A percentile compares a stretch with the other conserved stretches of the same genome.
Conservation (phyloP, 2,888 invertebrate genomes). For the Biston betularia region DNA sequence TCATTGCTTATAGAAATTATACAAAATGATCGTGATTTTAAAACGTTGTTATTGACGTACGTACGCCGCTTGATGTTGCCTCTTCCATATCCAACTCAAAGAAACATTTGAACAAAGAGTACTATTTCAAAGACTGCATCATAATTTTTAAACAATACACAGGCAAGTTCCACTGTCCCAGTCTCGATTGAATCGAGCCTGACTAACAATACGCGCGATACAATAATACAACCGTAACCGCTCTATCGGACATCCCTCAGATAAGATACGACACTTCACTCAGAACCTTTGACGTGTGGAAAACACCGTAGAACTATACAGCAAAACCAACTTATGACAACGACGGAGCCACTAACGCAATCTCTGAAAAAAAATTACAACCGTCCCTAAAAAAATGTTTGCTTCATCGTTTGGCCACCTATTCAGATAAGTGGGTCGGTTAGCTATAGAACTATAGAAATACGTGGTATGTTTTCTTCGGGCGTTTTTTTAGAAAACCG, state of each 20-base stretch:
- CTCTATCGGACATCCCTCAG: slow-evolving; percentile 67
- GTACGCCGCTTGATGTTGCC: too few species aligned
- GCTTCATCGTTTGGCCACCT: not conserved
- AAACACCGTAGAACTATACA: slow-evolving; percentile 38
- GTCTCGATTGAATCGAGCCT: slow-evolving; percentile 61
- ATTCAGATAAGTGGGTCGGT: not conserved
- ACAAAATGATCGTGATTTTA: too few species aligned
- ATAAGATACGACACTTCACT: slow-evolving; percentile 66
- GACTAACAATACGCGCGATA: slow-evolving; percentile 62
- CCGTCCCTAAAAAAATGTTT: not conserved
- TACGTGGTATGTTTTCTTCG: slow-evolving; percentile 34
- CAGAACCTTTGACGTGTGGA: slow-evolving; percentile 59
- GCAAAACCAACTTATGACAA: not conserved
- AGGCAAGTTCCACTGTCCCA: slow-evolving; percentile 55
- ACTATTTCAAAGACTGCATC: slow-evolving; percentile 25
- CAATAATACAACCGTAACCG: slow-evolving; percentile 55
- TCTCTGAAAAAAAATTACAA: not conserved
- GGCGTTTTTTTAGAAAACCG: slow-evolving; percentile 28
- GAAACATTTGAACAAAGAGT: not conserved
- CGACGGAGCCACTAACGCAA: not conserved
- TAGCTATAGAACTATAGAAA: slow-evolving; percentile 14
- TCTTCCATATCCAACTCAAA: not conserved
- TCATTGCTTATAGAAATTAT: too few species aligned
- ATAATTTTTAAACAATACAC: slow-evolving; percentile 41
- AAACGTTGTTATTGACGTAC: too few species aligned